A percentile compares a stretch with the other conserved stretches of the same genome.
phyloP scores from a whole-genome alignment of 2,113 vertebrate genomes.

The Saccopteryx leptura region DNA sequence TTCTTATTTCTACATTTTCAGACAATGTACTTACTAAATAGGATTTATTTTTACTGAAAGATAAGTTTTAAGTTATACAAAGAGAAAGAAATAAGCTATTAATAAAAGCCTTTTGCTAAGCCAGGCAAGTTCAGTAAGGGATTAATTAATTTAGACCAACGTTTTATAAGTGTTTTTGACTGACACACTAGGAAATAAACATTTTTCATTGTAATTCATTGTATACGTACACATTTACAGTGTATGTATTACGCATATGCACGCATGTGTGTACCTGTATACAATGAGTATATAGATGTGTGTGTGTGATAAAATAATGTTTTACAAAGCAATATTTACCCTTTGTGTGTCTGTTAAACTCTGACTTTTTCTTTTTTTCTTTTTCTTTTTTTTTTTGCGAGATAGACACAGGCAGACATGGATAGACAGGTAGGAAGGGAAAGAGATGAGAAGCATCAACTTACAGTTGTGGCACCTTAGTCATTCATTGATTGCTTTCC shows the following conservation, averaged over 20 bases:
- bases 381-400: no score
- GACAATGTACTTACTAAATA: not conserved
- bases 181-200: not conserved
- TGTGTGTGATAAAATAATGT: not conserved
- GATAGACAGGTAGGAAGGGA: no score
- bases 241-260: not conserved
- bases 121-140: slow-evolving; percentile 8
- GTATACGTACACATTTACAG: not conserved
- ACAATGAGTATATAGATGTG: not conserved
- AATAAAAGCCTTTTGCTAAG: slow-evolving; percentile 21
- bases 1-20: not conserved
- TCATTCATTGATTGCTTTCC: no score
- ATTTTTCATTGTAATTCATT: not conserved
- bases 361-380: not conserved
- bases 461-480: no score
- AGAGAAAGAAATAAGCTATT: slow-evolving; percentile 29
- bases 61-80: not conserved
- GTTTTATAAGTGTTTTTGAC: not conserved
- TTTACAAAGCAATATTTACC: not conserved
- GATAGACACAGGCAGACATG: no score
- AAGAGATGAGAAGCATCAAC: no score
- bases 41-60: slow-evolving; percentile 45
- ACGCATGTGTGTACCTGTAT: not conserved
- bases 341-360: not conserved
- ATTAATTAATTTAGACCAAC: not conserved